A percentile compares a stretch with the other conserved stretches of the same genome.
phyloP scores from a whole-genome alignment of 2,888 invertebrate genomes.

The Lymantria dispar region DNA sequence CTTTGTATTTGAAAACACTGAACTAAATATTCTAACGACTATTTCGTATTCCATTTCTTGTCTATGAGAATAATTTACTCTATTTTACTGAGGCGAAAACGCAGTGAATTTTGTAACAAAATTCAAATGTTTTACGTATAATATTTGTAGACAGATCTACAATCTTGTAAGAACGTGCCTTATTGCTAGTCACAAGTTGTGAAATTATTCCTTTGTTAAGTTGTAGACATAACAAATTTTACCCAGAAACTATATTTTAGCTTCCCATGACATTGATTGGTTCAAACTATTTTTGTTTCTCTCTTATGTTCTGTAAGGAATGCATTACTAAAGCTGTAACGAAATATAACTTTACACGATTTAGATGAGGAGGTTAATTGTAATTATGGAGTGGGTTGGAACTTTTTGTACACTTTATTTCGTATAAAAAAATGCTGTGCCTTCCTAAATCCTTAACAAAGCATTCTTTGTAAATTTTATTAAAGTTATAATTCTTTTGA shows the following conservation, averaged over 20 bases:
- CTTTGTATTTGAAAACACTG: conserved; percentile 12
- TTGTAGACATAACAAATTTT: conserved; percentile 38
- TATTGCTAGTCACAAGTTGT: conserved; percentile 25
- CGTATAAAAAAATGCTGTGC: no score
- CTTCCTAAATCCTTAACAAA: no score
- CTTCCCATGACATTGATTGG: conserved; percentile 39
- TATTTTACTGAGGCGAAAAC: neutral
- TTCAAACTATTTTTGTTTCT: conserved; percentile 14
- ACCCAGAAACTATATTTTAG: conserved; percentile 23
- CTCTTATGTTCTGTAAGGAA: conserved; percentile 6
- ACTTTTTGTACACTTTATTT: no score
- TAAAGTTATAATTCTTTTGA: no score
- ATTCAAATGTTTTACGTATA: neutral
- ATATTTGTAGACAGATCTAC: conserved; percentile 2
- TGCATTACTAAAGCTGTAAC: conserved; percentile 16
- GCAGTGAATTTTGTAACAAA: conserved; percentile 2
- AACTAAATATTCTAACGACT: neutral
- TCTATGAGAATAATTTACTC: neutral
- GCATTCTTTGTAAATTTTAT: no score
- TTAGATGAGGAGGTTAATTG: conserved; percentile 12
- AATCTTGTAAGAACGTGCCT: conserved; percentile 27
- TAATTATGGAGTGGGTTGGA: no score
- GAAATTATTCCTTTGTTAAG: conserved; percentile 34
- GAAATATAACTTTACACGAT: conserved; percentile 18
- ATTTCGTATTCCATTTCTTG: conserved; percentile 14